These are phyloP conservation scores for Muntiacus reevesi DNA, from an alignment of 2,113 vertebrate species.

Conservation along the genomic window DNA sequence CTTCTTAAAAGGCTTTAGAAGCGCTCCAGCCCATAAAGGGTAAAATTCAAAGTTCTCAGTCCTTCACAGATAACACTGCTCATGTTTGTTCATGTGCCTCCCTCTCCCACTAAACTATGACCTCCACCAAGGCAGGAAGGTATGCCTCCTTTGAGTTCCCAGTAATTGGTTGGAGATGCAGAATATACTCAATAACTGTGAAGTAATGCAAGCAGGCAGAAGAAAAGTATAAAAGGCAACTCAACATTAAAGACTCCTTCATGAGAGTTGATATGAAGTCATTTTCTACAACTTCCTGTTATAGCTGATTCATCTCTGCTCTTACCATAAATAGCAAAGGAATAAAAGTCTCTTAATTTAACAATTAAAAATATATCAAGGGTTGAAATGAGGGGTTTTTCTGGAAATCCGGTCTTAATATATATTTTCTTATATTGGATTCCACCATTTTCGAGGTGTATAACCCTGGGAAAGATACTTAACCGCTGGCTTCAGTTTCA, in stretches of 20 bases:
- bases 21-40: neutral
- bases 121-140: neutral
- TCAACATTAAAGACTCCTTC: neutral
- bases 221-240: neutral
- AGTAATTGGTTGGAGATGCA: neutral
- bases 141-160: neutral
- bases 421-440: neutral
- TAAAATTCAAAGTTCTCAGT: neutral
- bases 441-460: neutral
- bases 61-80: neutral
- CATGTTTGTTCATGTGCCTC: neutral
- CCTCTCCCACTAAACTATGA: neutral
- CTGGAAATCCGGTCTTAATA: neutral
- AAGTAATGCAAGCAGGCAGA: neutral
- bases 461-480: neutral
- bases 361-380: neutral
- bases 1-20: neutral
- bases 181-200: neutral
- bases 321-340: neutral
- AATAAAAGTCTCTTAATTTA: neutral
- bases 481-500: neutral
- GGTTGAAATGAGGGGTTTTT: neutral
- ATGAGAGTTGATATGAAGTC: neutral
- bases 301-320: neutral
- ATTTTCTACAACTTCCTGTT: neutral